Evolutionary conservation across 1,140 invertebrate species (phyloP).

Genomic region (Planococcus citri): DNA sequence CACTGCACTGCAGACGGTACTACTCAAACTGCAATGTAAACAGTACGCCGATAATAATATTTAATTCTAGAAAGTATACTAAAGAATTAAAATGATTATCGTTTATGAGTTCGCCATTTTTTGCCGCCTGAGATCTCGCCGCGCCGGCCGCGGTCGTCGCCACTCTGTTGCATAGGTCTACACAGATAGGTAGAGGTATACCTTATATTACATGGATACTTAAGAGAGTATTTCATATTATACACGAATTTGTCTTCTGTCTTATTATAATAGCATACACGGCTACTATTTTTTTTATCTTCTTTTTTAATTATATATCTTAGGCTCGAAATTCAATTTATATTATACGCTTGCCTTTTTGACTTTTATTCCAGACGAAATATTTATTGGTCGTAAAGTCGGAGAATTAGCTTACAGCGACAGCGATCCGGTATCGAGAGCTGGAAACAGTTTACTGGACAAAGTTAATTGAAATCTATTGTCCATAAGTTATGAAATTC

Average conservation of each 20-base stretch:
- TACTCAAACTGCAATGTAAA: constrained; percentile 14
- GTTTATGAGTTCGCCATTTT: neutral
- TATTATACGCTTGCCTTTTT: neutral
- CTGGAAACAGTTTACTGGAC: neutral
- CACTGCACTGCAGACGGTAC: neutral
- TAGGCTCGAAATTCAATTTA: neutral
- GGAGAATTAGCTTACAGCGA: neutral
- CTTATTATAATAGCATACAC: neutral
- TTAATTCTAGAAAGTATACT: constrained; percentile 10
- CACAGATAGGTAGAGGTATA: too few relatives aligned
- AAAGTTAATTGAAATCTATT: constrained; percentile 4
- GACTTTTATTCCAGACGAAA: neutral
- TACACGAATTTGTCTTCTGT: neutral
- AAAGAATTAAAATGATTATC: neutral
- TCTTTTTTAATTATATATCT: neutral
- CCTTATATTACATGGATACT: too few relatives aligned
- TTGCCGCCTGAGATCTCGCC: too few relatives aligned
- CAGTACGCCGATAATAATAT: neutral
- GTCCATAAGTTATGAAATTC: constrained; percentile 7
- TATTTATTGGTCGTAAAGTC: constrained; percentile 3
- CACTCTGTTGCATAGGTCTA: too few relatives aligned
- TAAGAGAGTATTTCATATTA: too few relatives aligned
- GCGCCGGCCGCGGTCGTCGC: too few relatives aligned
- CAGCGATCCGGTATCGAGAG: neutral
- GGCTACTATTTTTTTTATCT: too few relatives aligned